Percentiles rank a stretch among this genome's conserved stretches.
These are phyloP conservation scores for Brachirus orientalis DNA, from an alignment of 2,113 vertebrate genomes.

Conservation along the genomic window DNA sequence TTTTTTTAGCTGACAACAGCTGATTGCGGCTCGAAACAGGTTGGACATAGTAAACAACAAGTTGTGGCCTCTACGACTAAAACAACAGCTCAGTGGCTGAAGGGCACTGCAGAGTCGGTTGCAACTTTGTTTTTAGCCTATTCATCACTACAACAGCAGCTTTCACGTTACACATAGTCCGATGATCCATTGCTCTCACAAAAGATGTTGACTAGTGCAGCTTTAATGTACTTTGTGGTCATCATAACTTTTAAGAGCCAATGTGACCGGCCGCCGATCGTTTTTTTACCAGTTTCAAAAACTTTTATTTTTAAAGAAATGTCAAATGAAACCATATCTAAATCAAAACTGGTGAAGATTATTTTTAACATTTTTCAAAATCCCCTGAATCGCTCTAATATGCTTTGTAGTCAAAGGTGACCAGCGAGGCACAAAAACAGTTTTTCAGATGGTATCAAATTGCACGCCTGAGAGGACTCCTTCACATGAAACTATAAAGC, in stretches of 20 bases:
- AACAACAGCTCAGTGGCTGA: neutral
- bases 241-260: too few species aligned
- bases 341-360: neutral
- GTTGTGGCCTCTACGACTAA: neutral
- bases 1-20: neutral
- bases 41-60: neutral
- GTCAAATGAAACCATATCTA: slow-evolving; percentile 24
- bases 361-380: slow-evolving; percentile 2
- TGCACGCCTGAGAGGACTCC: slow-evolving; percentile 46
- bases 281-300: too few species aligned
- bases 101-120: neutral
- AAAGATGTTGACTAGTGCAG: neutral
- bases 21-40: neutral
- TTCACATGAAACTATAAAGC: too few species aligned
- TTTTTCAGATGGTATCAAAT: slow-evolving; percentile 54
- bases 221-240: neutral
- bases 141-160: neutral
- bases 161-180: neutral
- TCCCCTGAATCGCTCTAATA: neutral
- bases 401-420: slow-evolving; percentile 40
- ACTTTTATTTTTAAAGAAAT: slow-evolving; percentile 19
- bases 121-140: neutral
- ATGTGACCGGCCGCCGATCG: too few species aligned
- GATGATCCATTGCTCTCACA: neutral
- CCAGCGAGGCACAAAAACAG: slow-evolving; percentile 30